Evolutionary conservation across 2,797 vertebrate genomes (phyloP), one percentile per base, ranked within the genome.

Genomic region (Centropyge bicolor): DNA sequence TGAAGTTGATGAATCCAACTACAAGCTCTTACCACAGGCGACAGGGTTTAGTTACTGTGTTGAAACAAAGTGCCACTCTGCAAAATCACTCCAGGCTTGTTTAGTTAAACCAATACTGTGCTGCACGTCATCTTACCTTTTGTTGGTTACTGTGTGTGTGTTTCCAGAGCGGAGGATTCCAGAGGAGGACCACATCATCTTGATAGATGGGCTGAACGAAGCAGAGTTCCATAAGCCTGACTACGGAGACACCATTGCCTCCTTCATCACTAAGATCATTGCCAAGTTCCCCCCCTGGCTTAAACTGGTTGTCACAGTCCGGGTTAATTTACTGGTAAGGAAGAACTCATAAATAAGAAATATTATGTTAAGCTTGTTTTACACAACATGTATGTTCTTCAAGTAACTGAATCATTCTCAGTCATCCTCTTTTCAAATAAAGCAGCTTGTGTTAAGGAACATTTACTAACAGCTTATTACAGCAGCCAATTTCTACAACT

Each of bases 141-240:
- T 52, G 66, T 69, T 55, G 35, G 10, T 76, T 52, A 54, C 51
- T 77, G 36, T 72, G 17, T 81, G 41, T 89, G 4, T 77, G 35
- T 80, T 76, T 94, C 67, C 90, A 99, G 98, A 99, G 91, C 93
- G 93, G 79, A 99, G 96, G 91, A 97, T 99, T 92, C 96, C 97
- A 70, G 98, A 98, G 84, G 97, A 99, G 73, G 97, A 99, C 86
- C 96, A 96, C 88, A 95, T 99, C 72, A 98, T 99, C 93, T 94
- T 99, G 92, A 93, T 99, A 69, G 98, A 99, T 38, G 97, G 98
- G 20, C 95, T 99, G 93, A 99, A 99, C 41, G 98, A 99, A 91
- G 98, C 98, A 0, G 98, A 99, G 91, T 99, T 99, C 92, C 98
- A 99, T 87, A 99, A 99, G 74, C 98, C 98, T 17, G 98, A 99